Evolutionary conservation across 1,140 invertebrate genomes (phyloP).

Genomic region (Leptopilina boulardi): DNA sequence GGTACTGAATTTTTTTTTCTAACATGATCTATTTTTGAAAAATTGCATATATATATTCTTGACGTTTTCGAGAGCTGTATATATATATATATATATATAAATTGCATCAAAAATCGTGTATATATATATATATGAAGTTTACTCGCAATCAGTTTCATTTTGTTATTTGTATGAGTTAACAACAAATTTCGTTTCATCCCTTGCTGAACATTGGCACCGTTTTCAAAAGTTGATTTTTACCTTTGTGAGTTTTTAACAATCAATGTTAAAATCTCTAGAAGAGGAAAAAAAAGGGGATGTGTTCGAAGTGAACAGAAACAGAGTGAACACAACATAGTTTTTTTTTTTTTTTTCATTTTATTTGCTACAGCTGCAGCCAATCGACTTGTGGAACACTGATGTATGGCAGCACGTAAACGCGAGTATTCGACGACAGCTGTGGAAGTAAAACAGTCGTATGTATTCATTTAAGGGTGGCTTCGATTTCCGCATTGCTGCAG

Average conservation of each 20-base stretch:
- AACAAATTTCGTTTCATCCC: slow-evolving; percentile 16
- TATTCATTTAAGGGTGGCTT: slow-evolving; percentile 30
- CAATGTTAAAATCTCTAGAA: background rate
- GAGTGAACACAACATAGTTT: background rate
- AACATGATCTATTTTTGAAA: too few relatives aligned
- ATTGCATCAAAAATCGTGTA: background rate
- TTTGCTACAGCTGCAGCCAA: slow-evolving; percentile 17
- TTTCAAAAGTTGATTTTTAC: background rate
- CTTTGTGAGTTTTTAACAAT: slow-evolving; percentile 19
- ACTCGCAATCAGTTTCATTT: slow-evolving; percentile 12
- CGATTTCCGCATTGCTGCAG: slow-evolving; percentile 18
- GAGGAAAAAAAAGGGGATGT: background rate
- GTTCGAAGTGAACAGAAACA: background rate
- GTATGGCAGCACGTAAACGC: slow-evolving; percentile 16
- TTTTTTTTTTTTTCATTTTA: too few relatives aligned
- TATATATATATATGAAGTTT: background rate
- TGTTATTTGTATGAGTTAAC: slow-evolving; percentile 6
- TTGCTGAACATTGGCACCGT: background rate
- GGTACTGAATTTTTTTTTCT: too few relatives aligned
- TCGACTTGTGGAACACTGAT: slow-evolving; percentile 23
- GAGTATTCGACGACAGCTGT: slow-evolving; percentile 20
- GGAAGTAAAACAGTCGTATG: slow-evolving; percentile 26
- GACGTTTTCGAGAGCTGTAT: background rate
- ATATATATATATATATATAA: too few relatives aligned
- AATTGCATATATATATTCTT: background rate